Base-by-base conservation (phyloP, 2,888 invertebrate genomes). In the Parascotia fuliginaria region DNA sequence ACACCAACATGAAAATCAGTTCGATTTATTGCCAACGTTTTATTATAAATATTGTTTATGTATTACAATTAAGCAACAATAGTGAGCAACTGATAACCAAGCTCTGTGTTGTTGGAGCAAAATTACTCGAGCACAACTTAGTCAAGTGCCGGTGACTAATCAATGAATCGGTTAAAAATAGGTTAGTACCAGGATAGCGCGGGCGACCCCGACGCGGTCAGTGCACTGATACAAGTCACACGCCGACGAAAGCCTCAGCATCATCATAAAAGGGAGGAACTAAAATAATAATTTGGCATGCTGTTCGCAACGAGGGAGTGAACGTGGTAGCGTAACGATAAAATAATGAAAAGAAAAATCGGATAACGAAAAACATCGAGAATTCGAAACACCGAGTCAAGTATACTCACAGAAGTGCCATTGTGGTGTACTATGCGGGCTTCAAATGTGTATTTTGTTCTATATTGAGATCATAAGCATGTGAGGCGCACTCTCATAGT, bases 241-340 rank as follows among this genome's bases (percentile, higher is more conserved):
- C 91, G 91, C 86, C 92, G 92, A 92, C 92, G 92, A 92, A 92
- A 92, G 92, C 92, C 92, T 92, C 92, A 88, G 89, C 92, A 92
- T 91, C 87, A 86, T 85, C 79, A 88, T 79, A 81, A 79, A 77
- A 71, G 85, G 84, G 75, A 70, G 48, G 80, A 87, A 89, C 84
- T 85, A 81, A 87, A 90, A 90, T 82, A 88, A 88, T 85, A 89
- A 84, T 74, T 83, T 92, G 92, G 92, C 92, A 92, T 92, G 90
- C 92, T 91, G 90, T 89, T 90, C 87, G 86, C 81, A 86, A 91
- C 89, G 87, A 89, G 90, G 92, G 92, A 91, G 89, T 86, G 84
- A 89, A 89, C 90, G 91, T 89, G 89, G 90, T 90, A 87, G 88
- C 89, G 89, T 83, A 89, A 90, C 85, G 82, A 83, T 81, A 87